phyloP scores from a whole-genome alignment of 2,888 invertebrate species.

The Stenichneumon culpator region DNA sequence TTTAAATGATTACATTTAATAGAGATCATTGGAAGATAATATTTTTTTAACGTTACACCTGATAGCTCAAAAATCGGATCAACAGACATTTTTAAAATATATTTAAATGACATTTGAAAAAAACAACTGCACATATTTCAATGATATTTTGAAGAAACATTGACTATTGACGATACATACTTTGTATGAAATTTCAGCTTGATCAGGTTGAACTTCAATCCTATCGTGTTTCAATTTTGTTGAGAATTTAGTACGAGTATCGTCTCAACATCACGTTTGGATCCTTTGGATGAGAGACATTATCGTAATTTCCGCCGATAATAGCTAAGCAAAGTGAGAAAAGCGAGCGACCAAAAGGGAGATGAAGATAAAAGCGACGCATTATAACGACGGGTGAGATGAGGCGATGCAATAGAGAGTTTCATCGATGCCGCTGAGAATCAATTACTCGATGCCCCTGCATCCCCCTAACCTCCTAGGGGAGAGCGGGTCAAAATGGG shows the following conservation, averaged over 20 bases:
- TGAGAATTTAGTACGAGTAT: neutral
- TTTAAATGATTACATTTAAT: too few relatives aligned
- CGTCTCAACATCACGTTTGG: neutral
- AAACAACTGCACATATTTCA: too few relatives aligned
- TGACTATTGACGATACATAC: too few relatives aligned
- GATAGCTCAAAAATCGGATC: too few relatives aligned
- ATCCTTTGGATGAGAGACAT: neutral
- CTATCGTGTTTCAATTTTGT: neutral
- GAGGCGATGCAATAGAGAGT: slow-evolving; percentile 31
- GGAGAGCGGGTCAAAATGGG: too few relatives aligned
- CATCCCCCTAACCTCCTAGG: neutral
- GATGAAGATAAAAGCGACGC: slow-evolving; percentile 16
- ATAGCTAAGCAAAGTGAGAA: neutral
- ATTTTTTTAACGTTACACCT: too few relatives aligned
- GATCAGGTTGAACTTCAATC: neutral
- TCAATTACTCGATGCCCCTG: slow-evolving; percentile 32
- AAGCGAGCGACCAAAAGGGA: slow-evolving; percentile 5
- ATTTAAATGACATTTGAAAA: too few relatives aligned
- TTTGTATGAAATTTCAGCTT: too few relatives aligned
- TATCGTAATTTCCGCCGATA: neutral
- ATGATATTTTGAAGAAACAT: too few relatives aligned
- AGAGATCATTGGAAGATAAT: too few relatives aligned
- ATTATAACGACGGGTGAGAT: slow-evolving; percentile 30
- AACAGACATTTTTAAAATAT: too few relatives aligned
- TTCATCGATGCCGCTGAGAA: slow-evolving; percentile 44